phyloP scores from a whole-genome alignment of 2,797 vertebrate genomes.

The Arnoldichthys spilopterus region DNA sequence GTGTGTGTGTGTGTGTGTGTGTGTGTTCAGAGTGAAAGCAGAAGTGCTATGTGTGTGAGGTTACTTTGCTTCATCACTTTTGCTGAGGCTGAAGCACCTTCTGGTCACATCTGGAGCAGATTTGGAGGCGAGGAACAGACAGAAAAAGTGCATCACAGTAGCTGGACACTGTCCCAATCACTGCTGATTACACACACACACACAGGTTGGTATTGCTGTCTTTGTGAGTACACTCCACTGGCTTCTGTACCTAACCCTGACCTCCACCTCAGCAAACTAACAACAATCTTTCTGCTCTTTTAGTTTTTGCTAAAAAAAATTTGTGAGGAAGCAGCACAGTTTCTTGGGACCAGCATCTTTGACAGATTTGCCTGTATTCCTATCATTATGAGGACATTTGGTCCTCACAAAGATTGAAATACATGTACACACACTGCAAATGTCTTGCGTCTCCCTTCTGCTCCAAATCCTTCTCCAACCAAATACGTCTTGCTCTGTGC shows the following conservation, averaged over 20 bases:
- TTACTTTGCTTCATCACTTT: not conserved
- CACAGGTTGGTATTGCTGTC: too few relatives aligned
- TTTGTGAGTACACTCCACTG: too few relatives aligned
- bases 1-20: too few relatives aligned
- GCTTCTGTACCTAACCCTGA: too few relatives aligned
- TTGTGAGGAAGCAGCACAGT: too few relatives aligned
- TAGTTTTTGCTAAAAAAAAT: too few relatives aligned
- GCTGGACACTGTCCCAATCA: conserved; percentile 40
- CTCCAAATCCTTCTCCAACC: conserved; percentile 12
- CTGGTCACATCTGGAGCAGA: conserved; percentile 54
- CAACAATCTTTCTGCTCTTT: too few relatives aligned
- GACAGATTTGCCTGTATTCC: too few relatives aligned
- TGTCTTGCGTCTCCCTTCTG: not conserved
- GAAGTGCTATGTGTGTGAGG: not conserved
- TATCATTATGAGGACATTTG: too few relatives aligned
- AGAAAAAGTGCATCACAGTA: conserved; percentile 38
- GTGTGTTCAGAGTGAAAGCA: not conserved
- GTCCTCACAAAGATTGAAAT: too few relatives aligned
- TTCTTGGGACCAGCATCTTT: too few relatives aligned
- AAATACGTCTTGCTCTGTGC: conserved; percentile 19
- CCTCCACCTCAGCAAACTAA: too few relatives aligned
- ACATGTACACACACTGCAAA: not conserved
- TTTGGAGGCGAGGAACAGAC: conserved; percentile 47
- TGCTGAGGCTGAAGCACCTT: not conserved
- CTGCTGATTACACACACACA: conserved; percentile 23